phyloP scores from a whole-genome alignment of 2,888 invertebrate species.

The Oscheius myriophilus region DNA sequence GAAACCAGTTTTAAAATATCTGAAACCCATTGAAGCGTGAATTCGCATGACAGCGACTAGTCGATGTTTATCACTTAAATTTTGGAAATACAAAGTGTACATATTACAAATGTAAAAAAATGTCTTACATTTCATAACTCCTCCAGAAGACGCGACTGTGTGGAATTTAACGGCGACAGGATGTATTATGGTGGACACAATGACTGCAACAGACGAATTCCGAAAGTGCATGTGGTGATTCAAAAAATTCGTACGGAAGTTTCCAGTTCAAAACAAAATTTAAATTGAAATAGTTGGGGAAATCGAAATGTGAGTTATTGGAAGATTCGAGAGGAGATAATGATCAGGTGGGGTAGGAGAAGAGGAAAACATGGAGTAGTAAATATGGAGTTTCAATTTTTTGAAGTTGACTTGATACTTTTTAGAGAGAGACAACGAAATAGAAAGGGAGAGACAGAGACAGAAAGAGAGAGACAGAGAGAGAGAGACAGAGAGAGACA shows the following conservation, averaged over 20 bases:
- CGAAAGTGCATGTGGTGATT: not conserved
- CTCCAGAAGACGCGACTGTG: no score
- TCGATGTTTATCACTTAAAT: no score
- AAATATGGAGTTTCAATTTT: not conserved
- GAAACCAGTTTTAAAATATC: slow-evolving; percentile 1
- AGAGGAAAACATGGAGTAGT: not conserved
- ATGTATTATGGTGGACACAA: not conserved
- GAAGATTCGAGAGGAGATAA: no score
- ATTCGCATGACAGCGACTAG: no score
- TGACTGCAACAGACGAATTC: not conserved
- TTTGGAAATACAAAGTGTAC: no score
- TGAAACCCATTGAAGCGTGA: no score
- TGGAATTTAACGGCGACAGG: not conserved
- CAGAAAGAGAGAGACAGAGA: not conserved
- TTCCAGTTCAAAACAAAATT: not conserved
- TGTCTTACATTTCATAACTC: no score
- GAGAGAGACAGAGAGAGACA: not conserved
- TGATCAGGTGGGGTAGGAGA: not conserved
- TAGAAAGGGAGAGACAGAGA: not conserved
- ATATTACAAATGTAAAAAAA: no score
- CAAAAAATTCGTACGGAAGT: no score
- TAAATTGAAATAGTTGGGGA: no score
- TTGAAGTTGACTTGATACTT: not conserved
- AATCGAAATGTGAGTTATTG: no score
- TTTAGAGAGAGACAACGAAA: not conserved